Evolutionary conservation across 2,797 vertebrate genomes (phyloP).

Genomic region (Heteromormyrus szaboi): DNA sequence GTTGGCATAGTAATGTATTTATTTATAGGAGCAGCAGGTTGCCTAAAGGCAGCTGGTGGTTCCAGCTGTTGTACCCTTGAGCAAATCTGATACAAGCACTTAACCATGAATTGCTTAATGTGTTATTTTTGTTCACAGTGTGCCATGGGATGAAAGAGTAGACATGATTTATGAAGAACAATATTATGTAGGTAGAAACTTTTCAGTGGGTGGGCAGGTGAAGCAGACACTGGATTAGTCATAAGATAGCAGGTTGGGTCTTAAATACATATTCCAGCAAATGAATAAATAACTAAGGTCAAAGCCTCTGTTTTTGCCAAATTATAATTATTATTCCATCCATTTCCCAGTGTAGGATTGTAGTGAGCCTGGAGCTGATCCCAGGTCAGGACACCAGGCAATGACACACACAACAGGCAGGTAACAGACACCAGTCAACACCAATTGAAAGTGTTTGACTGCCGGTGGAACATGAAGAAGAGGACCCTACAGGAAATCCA

Average conservation of each 20-base stretch:
- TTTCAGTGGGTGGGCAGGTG: constrained; percentile 43
- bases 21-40: constrained; percentile 7
- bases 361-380: neutral
- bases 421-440: neutral
- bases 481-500: neutral
- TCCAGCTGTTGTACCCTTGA: constrained; percentile 8
- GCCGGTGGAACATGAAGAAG: neutral
- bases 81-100: neutral
- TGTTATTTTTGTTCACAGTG: constrained; percentile 45
- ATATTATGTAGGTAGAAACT: constrained; percentile 41
- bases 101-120: constrained; percentile 10
- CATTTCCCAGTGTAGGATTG: neutral
- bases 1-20: neutral
- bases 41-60: neutral
- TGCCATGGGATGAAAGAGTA: constrained; percentile 49
- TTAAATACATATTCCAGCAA: constrained; percentile 58
- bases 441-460: neutral
- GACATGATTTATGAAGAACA: constrained; percentile 49
- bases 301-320: constrained; percentile 33
- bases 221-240: constrained; percentile 46
- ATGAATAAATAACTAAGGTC: constrained; percentile 39
- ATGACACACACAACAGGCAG: neutral
- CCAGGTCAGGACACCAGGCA: neutral
- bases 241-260: constrained; percentile 48
- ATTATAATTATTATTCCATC: neutral